These are phyloP conservation scores for Plagodis dolabraria DNA, from an alignment of 2,888 invertebrate species.

Conservation along the genomic window DNA sequence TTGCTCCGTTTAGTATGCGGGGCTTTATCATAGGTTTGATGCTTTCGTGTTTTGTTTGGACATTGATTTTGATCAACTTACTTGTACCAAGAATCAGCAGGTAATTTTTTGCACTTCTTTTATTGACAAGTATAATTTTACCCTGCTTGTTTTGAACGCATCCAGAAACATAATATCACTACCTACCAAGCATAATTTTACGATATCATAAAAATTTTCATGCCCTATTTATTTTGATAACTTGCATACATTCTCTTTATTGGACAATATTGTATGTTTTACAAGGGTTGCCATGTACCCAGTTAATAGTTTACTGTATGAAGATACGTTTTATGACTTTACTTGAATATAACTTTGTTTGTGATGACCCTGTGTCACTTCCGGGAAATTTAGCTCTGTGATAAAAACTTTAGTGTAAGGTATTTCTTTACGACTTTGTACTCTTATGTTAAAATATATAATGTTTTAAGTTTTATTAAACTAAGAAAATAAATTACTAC, in stretches of 20 bases:
- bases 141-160: too few relatives aligned
- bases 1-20: too few relatives aligned
- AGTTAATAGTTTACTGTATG: constrained; percentile 25
- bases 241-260: constrained; percentile 29
- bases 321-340: constrained; percentile 20
- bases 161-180: not conserved
- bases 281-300: constrained; percentile 20
- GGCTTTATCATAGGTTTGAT: too few relatives aligned
- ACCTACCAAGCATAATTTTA: constrained; percentile 15
- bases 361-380: constrained; percentile 19
- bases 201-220: constrained; percentile 23
- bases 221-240: constrained; percentile 32
- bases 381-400: constrained; percentile 8
- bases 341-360: constrained; percentile 27
- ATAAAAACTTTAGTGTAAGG: constrained; percentile 18
- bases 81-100: too few relatives aligned
- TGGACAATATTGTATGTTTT: constrained; percentile 26
- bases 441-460: not conserved
- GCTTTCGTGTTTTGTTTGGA: too few relatives aligned
- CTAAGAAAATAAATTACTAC: too few relatives aligned
- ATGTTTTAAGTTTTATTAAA: not conserved
- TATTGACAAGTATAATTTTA: too few relatives aligned
- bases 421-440: constrained; percentile 3
- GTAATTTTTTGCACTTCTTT: too few relatives aligned
- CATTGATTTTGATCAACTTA: too few relatives aligned